Conservation (phyloP, 2,797 vertebrate species). For the Lutjanus campechanus region DNA sequence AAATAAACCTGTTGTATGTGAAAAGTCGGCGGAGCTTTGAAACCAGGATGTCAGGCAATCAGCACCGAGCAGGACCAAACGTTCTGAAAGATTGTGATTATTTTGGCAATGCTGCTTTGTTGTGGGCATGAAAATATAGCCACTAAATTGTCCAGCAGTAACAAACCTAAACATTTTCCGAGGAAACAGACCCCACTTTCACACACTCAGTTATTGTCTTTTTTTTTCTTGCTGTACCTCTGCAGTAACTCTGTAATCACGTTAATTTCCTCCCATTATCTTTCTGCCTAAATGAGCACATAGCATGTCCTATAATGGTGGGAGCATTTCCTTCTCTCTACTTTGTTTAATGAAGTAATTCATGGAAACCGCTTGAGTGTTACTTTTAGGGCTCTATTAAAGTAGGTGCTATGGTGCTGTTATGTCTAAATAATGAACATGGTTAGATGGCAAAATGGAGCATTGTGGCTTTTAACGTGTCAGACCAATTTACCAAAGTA, state of each 20-base stretch:
- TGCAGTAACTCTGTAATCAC: constrained; percentile 69
- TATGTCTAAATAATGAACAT: constrained; percentile 53
- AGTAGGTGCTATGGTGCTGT: constrained; percentile 57
- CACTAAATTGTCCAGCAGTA: constrained; percentile 33
- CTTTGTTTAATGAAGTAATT: constrained; percentile 69
- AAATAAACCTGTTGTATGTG: constrained; percentile 71
- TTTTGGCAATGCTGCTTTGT: constrained; percentile 50
- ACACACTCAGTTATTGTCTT: constrained; percentile 53
- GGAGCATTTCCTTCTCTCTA: constrained; percentile 61
- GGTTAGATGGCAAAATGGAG: constrained; percentile 40
- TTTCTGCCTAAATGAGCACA: constrained; percentile 72
- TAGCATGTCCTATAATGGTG: constrained; percentile 59
- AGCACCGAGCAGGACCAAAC: constrained; percentile 43
- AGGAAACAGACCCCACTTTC: constrained; percentile 52
- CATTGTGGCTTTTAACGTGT: constrained; percentile 33
- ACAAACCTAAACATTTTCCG: constrained; percentile 46
- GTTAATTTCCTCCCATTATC: constrained; percentile 82
- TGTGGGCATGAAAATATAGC: constrained; percentile 51
- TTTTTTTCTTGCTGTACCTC: constrained; percentile 42
- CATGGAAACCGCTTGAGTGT: constrained; percentile 63
- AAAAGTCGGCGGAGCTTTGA: constrained; percentile 65
- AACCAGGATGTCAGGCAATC: constrained; percentile 70
- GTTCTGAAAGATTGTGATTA: constrained; percentile 48
- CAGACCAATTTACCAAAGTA: constrained; percentile 16
- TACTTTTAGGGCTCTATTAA: constrained; percentile 67